Evolutionary conservation across 2,113 vertebrate genomes (phyloP), one percentile per base, ranked within the genome.

Genomic region (Sakesphorus luctuosus): DNA sequence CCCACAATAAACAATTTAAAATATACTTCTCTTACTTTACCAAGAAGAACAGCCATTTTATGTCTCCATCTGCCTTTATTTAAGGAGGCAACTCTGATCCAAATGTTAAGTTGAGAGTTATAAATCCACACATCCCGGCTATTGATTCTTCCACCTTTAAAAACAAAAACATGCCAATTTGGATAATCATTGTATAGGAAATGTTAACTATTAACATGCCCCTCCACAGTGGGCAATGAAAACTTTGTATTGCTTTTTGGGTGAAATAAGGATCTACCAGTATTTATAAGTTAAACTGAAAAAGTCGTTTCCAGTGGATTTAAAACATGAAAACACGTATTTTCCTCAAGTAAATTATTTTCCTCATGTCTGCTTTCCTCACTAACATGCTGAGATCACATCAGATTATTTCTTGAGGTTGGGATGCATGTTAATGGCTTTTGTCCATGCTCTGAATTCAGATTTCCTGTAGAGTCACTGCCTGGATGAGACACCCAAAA

Each of bases 21-120:
- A 56, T 81, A 36, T 89, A 76, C 59, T 95, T 90, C 95, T 97
- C 98, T 98, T 98, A 99, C 99, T 98, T 99, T 99, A 86, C 99
- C 99, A 93, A 99, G 98, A 33, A 99, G 98, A 69, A 99, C 99
- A 40, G 99, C 98, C 99, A 99, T 99, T 98, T 99, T 99, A 97
- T 99, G 99, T 94, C 99, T 99, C 99, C 99, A 99, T 94, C 99
- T 98, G 80, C 99, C 99, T 98, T 99, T 99, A 98, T 99, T 99
- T 62, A 99, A 98, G 91, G 99, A 99, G 61, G 99, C 99, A 94
- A 99, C 99, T 98, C 99, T 98, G 98, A 99, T 99, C 99, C 99
- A 99, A 93, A 99, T 98, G 95, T 99, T 99, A 93, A 99, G 98
- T 94, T 99, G 99, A 35, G 99, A 99, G 97, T 99, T 99, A 95